A percentile compares a stretch with the other conserved stretches of the same genome.
Conservation (phyloP, 2,113 vertebrate species). For the Lontra canadensis region DNA sequence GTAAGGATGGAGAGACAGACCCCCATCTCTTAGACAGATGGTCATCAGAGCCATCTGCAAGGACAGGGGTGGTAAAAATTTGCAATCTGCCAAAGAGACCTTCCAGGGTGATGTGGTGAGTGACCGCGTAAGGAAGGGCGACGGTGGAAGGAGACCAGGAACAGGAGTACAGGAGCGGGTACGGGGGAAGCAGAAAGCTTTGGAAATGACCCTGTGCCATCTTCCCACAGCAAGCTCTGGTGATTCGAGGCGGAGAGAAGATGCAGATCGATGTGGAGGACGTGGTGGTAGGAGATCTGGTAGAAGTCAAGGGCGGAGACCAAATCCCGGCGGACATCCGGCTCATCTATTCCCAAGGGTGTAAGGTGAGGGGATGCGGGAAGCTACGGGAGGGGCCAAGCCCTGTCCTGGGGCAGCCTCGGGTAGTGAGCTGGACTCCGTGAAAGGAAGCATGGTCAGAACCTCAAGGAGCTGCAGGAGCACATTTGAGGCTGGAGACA, state of each 20-base stretch:
- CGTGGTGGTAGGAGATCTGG: conserved; percentile 90
- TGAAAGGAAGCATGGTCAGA: conserved; percentile 81
- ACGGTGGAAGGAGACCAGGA: background rate
- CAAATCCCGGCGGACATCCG: conserved; percentile 90
- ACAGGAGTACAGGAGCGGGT: background rate
- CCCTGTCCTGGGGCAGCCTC: background rate
- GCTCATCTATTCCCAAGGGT: conserved; percentile 88
- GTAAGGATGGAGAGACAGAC: background rate
- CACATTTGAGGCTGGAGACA: background rate
- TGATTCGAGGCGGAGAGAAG: conserved; percentile 89
- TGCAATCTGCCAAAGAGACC: background rate
- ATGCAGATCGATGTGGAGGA: conserved; percentile 85
- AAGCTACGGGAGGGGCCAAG: background rate
- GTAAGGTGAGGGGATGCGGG: conserved; percentile 84
- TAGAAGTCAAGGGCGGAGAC: conserved; percentile 91
- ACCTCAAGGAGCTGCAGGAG: background rate
- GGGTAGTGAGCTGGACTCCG: background rate
- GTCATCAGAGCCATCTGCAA: background rate
- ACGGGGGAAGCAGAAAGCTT: background rate
- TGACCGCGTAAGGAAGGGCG: background rate
- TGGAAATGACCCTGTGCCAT: fast-evolving
- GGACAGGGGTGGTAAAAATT: background rate
- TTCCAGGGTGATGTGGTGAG: background rate
- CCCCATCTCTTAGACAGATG: background rate
- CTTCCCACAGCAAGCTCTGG: conserved; percentile 88